Evolutionary conservation across 2,113 vertebrate species (phyloP).

Genomic region (Sinocyclocheilus rhinocerous): DNA sequence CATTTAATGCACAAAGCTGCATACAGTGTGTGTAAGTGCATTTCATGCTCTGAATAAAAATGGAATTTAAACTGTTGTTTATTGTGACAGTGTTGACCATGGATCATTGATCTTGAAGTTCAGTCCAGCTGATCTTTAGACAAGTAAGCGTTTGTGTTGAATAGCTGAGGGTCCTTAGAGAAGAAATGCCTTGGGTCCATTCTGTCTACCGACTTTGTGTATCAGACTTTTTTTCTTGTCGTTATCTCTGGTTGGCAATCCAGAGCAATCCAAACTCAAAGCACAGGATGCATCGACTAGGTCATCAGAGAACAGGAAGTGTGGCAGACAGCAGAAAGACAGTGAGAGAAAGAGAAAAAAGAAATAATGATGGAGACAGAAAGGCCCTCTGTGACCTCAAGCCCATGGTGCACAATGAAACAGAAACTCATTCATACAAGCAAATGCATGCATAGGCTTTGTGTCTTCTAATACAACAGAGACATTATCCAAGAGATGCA

Average conservation of each 20-base stretch:
- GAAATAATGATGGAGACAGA: background rate
- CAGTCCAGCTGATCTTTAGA: background rate
- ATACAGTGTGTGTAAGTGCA: background rate
- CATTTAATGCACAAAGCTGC: background rate
- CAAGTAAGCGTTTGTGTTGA: background rate
- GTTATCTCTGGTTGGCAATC: background rate
- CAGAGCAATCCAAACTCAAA: background rate
- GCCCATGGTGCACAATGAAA: background rate
- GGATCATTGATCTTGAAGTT: background rate
- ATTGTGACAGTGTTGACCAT: background rate
- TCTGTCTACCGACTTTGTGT: background rate
- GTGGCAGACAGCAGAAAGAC: background rate
- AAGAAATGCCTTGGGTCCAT: background rate
- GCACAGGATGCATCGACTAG: background rate
- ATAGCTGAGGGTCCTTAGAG: too few species aligned
- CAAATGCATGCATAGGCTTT: conserved; percentile 20
- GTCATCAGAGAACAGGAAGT: conserved; percentile 17
- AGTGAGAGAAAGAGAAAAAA: background rate
- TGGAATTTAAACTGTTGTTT: background rate
- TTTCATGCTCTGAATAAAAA: background rate
- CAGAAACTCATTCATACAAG: conserved; percentile 37
- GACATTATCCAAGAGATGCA: conserved; percentile 33
- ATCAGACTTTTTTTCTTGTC: background rate
- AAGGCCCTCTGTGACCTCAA: conserved; percentile 16
- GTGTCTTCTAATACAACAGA: conserved; percentile 42